phyloP scores from a whole-genome alignment of 2,797 vertebrate genomes.

The Macrochelys suwanniensis region DNA sequence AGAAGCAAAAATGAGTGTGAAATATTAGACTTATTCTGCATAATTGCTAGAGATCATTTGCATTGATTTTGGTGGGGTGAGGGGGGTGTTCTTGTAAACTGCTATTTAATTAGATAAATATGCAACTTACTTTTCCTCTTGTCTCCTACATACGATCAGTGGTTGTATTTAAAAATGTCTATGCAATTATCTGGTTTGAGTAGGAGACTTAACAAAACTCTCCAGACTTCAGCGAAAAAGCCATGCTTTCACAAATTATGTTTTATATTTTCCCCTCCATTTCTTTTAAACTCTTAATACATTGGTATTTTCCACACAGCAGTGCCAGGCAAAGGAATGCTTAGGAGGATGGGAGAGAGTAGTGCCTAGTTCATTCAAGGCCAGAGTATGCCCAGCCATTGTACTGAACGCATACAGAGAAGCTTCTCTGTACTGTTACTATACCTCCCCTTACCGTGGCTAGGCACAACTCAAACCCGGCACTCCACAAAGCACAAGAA shows the following conservation, averaged over 20 bases:
- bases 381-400: neutral
- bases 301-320: neutral
- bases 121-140: neutral
- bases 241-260: neutral
- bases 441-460: neutral
- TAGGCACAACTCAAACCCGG: neutral
- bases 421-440: neutral
- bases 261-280: neutral
- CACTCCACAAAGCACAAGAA: neutral
- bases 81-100: neutral
- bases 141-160: neutral
- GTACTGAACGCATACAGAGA: neutral
- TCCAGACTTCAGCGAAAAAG: neutral
- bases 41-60: neutral
- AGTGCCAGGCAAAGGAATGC: neutral
- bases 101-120: neutral
- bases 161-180: neutral
- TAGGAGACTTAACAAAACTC: neutral
- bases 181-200: neutral
- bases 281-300: neutral
- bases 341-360: neutral
- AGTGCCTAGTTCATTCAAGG: neutral
- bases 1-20: constrained; percentile 12
- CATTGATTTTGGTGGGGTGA: neutral
- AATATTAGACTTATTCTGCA: neutral